A percentile compares a stretch with the other conserved stretches of the same genome.
Evolutionary conservation across 1,140 invertebrate species (phyloP).

Genomic region (Drosophila malerkotliana): DNA sequence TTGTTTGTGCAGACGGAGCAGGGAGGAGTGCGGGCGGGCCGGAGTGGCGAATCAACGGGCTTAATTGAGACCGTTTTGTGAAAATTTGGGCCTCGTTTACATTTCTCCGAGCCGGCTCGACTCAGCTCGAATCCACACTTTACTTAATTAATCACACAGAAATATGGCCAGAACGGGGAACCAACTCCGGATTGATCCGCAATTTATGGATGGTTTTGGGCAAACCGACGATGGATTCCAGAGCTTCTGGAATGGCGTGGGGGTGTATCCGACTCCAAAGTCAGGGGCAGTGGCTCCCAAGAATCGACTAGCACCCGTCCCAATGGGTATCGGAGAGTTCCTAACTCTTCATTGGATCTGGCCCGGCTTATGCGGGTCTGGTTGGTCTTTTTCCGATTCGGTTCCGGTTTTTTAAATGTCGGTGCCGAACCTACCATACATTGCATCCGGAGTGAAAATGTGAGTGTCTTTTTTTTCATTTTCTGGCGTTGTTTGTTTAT

Average conservation of each 20-base stretch:
- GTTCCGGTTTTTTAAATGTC: conserved; percentile 49
- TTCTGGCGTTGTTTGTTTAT: not conserved
- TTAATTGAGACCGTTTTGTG: conserved; percentile 48
- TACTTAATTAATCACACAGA: conserved; percentile 31
- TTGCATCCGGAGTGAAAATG: conserved; percentile 44
- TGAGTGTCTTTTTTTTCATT: not conserved
- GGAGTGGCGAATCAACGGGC: conserved; percentile 17
- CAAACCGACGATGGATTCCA: not conserved
- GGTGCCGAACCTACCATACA: conserved; percentile 33
- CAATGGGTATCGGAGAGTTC: not conserved
- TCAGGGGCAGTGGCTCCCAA: no score
- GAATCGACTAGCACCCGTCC: no score
- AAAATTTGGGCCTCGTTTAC: conserved; percentile 20
- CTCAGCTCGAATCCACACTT: conserved; percentile 1
- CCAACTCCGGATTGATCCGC: no score
- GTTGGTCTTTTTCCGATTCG: conserved; percentile 8
- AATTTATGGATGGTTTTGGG: no score
- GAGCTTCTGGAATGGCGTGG: no score
- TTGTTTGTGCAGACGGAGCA: conserved; percentile 20
- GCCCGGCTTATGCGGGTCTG: conserved; percentile 4
- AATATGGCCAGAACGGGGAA: not conserved
- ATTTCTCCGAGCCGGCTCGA: conserved; percentile 10
- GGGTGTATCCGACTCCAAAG: no score
- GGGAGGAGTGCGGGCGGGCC: not conserved
- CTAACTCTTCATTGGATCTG: not conserved